Base-by-base conservation (phyloP, 2,797 vertebrate species). In the Pitangus sulphuratus region DNA sequence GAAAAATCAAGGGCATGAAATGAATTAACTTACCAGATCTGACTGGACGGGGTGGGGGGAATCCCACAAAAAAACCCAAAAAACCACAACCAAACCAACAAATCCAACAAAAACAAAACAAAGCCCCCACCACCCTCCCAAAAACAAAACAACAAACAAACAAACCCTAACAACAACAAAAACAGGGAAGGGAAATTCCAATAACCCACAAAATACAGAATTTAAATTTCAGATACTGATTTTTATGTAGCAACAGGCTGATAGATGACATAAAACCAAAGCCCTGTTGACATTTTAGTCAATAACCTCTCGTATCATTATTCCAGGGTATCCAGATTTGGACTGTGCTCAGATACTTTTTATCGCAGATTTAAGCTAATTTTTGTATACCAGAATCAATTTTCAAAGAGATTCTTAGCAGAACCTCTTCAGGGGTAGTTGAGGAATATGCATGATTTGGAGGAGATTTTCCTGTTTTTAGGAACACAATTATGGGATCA, bases 221-320 rank as follows among this genome's bases (percentile, higher is more conserved):
- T 97, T 90, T 93, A 94, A 95, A 96, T 96, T 94, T 85, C 89
- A 90, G 28, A 48, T 95, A 95, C 97, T 97, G 97, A 97, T 97
- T 97, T 97, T 84, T 81, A 92, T 76, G 64, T 89, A 93, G 44
- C 86, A 89, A 95, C 88, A 84, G 22, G 76, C 84, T 96, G 97
- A 91, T 90, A 93, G 90, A 80, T 96, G 79, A 92, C 89, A 95
- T 95, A 97, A 98, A 98, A 87, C 42, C 57, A 22, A 96, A 97
- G 56, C 39, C 60, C 77, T 95, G 61, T 76, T 97, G 93, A 95
- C 88, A 83, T 96, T 97, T 96, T 58, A 88, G 81, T 97, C 95
- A 96, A 85, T 97, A 96, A 79, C 76, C 33, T 35, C 84, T 96
- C 13, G 9, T 84, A 91, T 66, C 47, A 72, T 62, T 72, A 31